A percentile compares a stretch with the other conserved stretches of the same genome.
These are phyloP conservation scores for Actinopyga echinites DNA, from an alignment of 53 echinoderm and acorn worm species.

Conservation along the genomic window DNA sequence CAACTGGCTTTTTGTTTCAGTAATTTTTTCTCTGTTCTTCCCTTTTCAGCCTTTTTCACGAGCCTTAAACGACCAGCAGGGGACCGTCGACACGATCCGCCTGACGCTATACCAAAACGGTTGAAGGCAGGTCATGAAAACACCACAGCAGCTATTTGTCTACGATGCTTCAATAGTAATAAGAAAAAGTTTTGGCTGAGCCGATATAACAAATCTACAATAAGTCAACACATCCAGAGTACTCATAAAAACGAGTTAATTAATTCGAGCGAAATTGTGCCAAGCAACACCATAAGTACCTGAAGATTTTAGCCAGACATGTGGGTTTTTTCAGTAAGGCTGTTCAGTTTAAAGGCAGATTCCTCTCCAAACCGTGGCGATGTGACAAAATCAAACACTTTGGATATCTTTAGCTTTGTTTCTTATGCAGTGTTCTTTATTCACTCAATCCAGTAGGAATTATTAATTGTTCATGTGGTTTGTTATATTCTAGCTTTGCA, in stretches of 20 bases:
- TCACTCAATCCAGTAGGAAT: too few relatives aligned
- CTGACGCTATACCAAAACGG: neutral
- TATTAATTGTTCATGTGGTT: too few relatives aligned
- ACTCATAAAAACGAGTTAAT: neutral
- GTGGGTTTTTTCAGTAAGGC: too few relatives aligned
- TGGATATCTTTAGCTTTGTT: too few relatives aligned
- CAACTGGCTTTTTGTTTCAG: neutral
- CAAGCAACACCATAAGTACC: neutral
- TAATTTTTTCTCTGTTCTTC: neutral
- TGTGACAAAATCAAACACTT: too few relatives aligned
- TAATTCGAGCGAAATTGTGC: neutral
- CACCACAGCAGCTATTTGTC: neutral
- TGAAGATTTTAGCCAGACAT: too few relatives aligned
- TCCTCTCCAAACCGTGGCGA: too few relatives aligned
- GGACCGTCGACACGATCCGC: neutral
- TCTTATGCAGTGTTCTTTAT: too few relatives aligned
- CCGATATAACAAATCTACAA: neutral
- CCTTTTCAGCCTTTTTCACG: neutral
- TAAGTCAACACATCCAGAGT: neutral
- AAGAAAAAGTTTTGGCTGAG: neutral
- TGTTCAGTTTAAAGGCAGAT: too few relatives aligned
- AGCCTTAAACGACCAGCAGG: neutral
- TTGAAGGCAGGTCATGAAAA: neutral
- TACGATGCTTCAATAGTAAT: neutral
- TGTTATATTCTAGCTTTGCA: slow-evolving; percentile 49